Conservation (phyloP, 2,888 invertebrate species). For the Hetaerina titia region DNA sequence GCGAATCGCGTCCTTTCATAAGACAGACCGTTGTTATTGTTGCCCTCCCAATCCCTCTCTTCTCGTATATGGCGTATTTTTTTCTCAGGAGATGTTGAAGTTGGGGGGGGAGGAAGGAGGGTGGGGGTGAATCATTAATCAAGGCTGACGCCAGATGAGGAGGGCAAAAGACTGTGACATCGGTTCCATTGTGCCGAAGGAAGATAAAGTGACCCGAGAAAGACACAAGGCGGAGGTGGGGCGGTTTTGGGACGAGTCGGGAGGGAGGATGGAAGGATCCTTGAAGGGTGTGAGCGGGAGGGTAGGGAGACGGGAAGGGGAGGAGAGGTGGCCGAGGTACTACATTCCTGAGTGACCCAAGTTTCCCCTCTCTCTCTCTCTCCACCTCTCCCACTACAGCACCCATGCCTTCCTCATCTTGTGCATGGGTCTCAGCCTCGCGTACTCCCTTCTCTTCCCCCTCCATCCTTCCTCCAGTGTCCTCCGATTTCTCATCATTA, state of each 20-base stretch:
- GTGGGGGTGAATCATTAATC: slow-evolving; percentile 36
- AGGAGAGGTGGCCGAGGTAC: not conserved
- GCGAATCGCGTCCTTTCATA: slow-evolving; percentile 49
- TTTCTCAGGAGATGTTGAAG: not conserved
- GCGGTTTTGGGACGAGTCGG: not conserved
- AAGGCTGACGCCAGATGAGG: slow-evolving; percentile 1
- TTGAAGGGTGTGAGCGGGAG: not conserved
- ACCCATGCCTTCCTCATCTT: not conserved
- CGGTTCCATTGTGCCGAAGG: slow-evolving; percentile 64
- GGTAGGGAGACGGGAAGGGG: not conserved
- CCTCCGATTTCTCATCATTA: slow-evolving; percentile 27
- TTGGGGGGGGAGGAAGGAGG: not conserved
- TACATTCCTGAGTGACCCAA: slow-evolving; percentile 31
- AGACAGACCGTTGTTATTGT: slow-evolving; percentile 56
- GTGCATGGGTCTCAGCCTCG: not conserved
- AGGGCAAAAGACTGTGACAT: slow-evolving; percentile 58
- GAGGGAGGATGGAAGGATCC: not conserved
- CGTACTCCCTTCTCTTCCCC: not conserved
- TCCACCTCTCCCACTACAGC: not conserved
- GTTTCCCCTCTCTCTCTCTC: not conserved
- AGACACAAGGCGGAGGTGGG: slow-evolving; percentile 29
- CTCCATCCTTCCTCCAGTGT: not conserved
- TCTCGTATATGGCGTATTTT: not conserved
- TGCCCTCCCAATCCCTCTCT: slow-evolving; percentile 13
- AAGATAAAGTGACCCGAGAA: slow-evolving; percentile 59